Evolutionary conservation across 2,888 invertebrate genomes (phyloP), one percentile per base, ranked within the genome.

Genomic region (Hydrotaea diabolus): DNA sequence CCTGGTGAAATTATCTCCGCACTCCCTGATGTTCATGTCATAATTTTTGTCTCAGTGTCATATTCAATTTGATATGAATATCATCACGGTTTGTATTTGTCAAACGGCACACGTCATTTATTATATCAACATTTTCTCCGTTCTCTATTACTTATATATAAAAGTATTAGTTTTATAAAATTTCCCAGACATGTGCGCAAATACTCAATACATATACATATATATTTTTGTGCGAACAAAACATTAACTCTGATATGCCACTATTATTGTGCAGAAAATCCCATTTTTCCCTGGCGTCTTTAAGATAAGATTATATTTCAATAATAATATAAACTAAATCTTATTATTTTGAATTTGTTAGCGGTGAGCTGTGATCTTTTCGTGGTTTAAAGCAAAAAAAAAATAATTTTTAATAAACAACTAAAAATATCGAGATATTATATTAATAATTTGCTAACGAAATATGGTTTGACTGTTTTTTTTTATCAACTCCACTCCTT

Each of bases 121-220:
- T 49, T 2, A 31, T 31, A 31, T 31, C 7, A 7, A 31, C 31
- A 31, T n/a, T 49, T 31, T 62, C 15, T 31, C 13, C 62, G n/a
- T n/a, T n/a, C n/a, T n/a, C n/a, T n/a, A n/a, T n/a, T 31, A 31
- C 17, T 62, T 62, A 31, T 31, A 62, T 31, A 62, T 62, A 62
- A 31, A 31, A 31, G 31, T 62, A 59, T 59, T 59, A 26, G 11
- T 59, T 59, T 59, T 59, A 23, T 59, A 26, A 21, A 13, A 59
- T 1, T 15, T 59, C 26, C 59, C 59, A 59, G 26, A 21, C 15
- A 59, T 49, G 49, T 49, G 49, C n/a, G 49, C 49, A 49, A 49
- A 49, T 49, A 49, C n/a, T 3, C n/a, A 15, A 2, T 49, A 13
- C 2, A 2, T 49, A 3, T 49, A 7, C n/a, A 49, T 49, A 7